A percentile compares a stretch with the other conserved stretches of the same genome.
These are phyloP conservation scores for Galbula dea DNA, from an alignment of 2,113 vertebrate genomes.

Conservation along the genomic window DNA sequence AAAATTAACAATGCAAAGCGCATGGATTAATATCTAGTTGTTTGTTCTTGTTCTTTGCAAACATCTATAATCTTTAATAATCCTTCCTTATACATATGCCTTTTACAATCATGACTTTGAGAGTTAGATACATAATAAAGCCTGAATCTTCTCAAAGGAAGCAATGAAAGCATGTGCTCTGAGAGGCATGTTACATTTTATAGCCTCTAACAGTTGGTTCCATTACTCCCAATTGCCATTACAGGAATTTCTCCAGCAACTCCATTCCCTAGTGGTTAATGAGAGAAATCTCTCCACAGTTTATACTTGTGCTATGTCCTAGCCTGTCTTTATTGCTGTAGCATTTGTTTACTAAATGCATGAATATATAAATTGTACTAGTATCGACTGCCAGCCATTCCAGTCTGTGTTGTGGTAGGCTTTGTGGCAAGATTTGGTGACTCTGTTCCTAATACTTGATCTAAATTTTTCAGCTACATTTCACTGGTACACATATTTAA, in stretches of 20 bases:
- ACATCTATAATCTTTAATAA: slow-evolving; percentile 60
- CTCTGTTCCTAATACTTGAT: background rate
- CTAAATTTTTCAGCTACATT: background rate
- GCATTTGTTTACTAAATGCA: slow-evolving; percentile 8
- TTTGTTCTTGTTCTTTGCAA: slow-evolving; percentile 57
- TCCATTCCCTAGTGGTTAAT: slow-evolving; percentile 58
- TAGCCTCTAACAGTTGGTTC: slow-evolving; percentile 54
- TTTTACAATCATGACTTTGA: slow-evolving; percentile 48
- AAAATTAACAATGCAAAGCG: slow-evolving; percentile 43
- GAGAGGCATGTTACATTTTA: slow-evolving; percentile 52
- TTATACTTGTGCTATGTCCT: slow-evolving; percentile 14
- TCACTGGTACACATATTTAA: background rate
- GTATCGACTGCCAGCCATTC: background rate
- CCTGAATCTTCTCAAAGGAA: slow-evolving; percentile 31
- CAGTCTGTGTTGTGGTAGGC: background rate
- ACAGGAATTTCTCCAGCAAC: slow-evolving; percentile 32
- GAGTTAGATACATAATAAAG: slow-evolving; percentile 32
- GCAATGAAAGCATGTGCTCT: background rate
- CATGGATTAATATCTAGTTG: slow-evolving; percentile 54
- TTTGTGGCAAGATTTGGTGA: background rate
- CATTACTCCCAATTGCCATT: slow-evolving; percentile 55
- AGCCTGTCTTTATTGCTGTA: slow-evolving; percentile 5
- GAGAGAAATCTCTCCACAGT: slow-evolving; percentile 42
- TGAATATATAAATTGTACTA: background rate
- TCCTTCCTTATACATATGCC: slow-evolving; percentile 22